phyloP scores from a whole-genome alignment of 1,140 invertebrate species.

The Caenorhabditis inopinata region DNA sequence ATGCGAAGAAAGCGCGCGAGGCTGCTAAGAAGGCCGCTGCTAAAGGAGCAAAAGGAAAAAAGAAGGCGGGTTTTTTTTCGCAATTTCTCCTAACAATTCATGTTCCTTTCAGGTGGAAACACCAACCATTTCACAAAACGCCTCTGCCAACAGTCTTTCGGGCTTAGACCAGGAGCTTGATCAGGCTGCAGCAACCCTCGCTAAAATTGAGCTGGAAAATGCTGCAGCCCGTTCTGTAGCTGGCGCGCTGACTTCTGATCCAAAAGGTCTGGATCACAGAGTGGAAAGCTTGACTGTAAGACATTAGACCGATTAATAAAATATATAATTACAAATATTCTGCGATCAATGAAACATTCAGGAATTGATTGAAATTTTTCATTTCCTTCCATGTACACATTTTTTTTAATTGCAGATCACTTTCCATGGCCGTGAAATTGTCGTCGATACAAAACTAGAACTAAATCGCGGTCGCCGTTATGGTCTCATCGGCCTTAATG shows the following conservation, averaged over 20 bases:
- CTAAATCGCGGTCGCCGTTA: constrained; percentile 94
- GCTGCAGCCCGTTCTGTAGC: constrained; percentile 90
- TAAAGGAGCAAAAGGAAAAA: constrained; percentile 72
- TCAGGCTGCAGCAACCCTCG: constrained; percentile 71
- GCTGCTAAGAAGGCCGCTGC: constrained; percentile 94
- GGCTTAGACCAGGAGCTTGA: constrained; percentile 50
- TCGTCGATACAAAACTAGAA: constrained; percentile 92
- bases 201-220: constrained; percentile 81
- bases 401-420: constrained; percentile 74
- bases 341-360: too few species aligned
- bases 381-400: not conserved
- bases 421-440: constrained; percentile 91
- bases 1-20: constrained; percentile 92
- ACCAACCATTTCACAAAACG: not conserved
- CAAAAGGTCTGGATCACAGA: constrained; percentile 90
- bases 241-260: constrained; percentile 88
- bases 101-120: not conserved
- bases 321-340: too few species aligned
- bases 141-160: not conserved
- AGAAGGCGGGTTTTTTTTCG: not conserved
- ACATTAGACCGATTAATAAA: too few species aligned
- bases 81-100: not conserved
- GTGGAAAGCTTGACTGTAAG: constrained; percentile 84
- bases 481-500: constrained; percentile 92
- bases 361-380: too few species aligned